These are phyloP conservation scores for Stenichneumon culpator DNA, from an alignment of 2,888 invertebrate species.

Conservation along the genomic window DNA sequence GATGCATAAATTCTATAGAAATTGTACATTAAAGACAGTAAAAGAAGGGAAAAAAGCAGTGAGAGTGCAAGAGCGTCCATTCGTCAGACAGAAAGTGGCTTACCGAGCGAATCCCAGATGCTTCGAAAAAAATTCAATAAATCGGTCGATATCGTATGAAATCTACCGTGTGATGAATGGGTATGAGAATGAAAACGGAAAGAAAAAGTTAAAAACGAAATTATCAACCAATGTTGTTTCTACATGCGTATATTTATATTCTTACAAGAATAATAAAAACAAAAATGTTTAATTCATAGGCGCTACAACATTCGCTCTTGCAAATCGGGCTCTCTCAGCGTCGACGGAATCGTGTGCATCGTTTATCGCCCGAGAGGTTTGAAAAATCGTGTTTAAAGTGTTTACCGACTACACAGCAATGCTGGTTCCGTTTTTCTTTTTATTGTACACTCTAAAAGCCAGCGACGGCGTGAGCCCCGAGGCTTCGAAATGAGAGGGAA, in stretches of 20 bases:
- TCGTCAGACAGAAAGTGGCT: neutral
- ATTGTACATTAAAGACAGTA: slow-evolving; percentile 1
- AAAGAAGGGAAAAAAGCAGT: neutral
- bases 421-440: neutral
- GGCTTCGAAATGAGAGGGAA: neutral
- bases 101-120: slow-evolving; percentile 2
- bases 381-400: slow-evolving; percentile 34
- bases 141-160: neutral
- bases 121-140: slow-evolving; percentile 10
- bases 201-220: slow-evolving; percentile 9
- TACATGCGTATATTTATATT: slow-evolving; percentile 65
- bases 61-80: slow-evolving; percentile 24
- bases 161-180: slow-evolving; percentile 2
- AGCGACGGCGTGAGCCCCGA: neutral
- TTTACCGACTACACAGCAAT: slow-evolving; percentile 5
- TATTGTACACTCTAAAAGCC: neutral
- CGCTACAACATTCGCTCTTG: slow-evolving; percentile 12
- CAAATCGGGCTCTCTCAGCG: neutral
- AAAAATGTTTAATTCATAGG: slow-evolving; percentile 53
- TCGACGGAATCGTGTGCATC: neutral
- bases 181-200: neutral
- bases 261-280: slow-evolving; percentile 57
- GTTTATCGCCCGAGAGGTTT: slow-evolving; percentile 7
- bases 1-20: slow-evolving; percentile 14
- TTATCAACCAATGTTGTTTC: slow-evolving; percentile 47